Percentiles rank a stretch among this genome's conserved stretches.
These are phyloP conservation scores for Drosophila pseudoananassae DNA, from an alignment of 1,140 invertebrate genomes.

Conservation along the genomic window DNA sequence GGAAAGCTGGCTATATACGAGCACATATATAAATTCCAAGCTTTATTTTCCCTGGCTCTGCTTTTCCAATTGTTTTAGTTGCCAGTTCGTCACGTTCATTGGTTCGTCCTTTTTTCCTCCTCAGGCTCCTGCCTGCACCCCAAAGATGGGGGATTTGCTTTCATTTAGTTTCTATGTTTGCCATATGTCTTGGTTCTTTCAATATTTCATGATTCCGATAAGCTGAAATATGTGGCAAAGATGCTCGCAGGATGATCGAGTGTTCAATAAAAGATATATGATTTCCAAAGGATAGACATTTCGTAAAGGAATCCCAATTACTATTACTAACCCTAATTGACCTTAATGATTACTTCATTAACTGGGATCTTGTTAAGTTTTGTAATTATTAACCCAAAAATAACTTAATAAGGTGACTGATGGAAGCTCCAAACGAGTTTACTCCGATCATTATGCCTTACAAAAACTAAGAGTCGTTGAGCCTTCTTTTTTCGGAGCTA, in stretches of 20 bases:
- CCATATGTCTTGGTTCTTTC: constrained; percentile 31
- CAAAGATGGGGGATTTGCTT: constrained; percentile 28
- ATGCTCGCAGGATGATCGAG: constrained; percentile 47
- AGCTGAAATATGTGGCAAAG: constrained; percentile 55
- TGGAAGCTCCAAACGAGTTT: constrained; percentile 35
- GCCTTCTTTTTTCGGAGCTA: constrained; percentile 11
- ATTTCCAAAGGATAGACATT: background rate
- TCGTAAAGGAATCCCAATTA: background rate
- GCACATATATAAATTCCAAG: constrained; percentile 68
- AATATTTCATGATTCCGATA: constrained; percentile 67
- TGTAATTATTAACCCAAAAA: background rate
- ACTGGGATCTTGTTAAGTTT: background rate
- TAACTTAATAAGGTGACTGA: constrained; percentile 35
- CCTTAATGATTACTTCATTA: background rate
- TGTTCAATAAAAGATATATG: constrained; percentile 18
- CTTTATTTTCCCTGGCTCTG: constrained; percentile 42
- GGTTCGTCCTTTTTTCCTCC: constrained; percentile 43
- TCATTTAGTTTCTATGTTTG: constrained; percentile 42
- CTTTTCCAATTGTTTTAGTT: constrained; percentile 47
- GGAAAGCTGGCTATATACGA: constrained; percentile 46
- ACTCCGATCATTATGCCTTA: constrained; percentile 23
- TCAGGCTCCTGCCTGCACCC: background rate
- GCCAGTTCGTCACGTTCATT: constrained; percentile 76
- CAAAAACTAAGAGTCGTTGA: constrained; percentile 4
- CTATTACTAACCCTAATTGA: background rate